Percentiles rank a stretch among this genome's conserved stretches.
Evolutionary conservation across 2,113 vertebrate species (phyloP).

Genomic region (Ia io): DNA sequence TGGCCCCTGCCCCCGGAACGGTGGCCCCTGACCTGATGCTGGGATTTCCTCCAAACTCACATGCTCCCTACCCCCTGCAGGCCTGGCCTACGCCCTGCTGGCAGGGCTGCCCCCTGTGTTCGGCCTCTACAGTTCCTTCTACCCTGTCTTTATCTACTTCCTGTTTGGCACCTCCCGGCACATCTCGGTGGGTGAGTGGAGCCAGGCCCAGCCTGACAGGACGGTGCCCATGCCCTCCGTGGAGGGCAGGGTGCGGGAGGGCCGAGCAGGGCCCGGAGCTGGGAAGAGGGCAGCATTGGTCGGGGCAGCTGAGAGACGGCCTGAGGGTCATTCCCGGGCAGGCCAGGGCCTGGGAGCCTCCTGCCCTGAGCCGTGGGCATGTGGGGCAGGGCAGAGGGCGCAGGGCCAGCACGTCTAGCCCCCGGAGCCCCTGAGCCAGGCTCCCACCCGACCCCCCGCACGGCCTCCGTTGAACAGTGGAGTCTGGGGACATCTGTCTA

Average conservation of each 20-base stretch:
- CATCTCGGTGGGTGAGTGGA: conserved; percentile 91
- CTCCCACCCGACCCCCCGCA: background rate
- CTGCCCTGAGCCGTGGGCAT: background rate
- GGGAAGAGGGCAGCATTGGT: background rate
- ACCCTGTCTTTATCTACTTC: conserved; percentile 92
- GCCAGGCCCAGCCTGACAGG: background rate
- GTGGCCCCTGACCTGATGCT: background rate
- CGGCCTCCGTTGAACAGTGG: background rate
- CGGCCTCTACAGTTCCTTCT: conserved; percentile 94
- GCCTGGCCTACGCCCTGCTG: conserved; percentile 94
- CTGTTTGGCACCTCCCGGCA: conserved; percentile 95
- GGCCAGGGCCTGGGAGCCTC: background rate
- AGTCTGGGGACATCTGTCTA: background rate
- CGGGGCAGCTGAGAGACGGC: background rate
- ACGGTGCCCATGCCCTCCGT: background rate
- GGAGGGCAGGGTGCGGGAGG: background rate
- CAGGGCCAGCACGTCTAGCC: background rate
- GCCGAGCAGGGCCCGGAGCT: background rate
- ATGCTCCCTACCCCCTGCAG: conserved; percentile 70
- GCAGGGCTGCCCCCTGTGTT: conserved; percentile 90
- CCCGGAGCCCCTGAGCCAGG: background rate
- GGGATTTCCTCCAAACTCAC: background rate
- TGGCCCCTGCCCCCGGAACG: background rate
- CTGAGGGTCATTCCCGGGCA: background rate
- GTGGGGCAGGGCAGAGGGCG: background rate